Evolutionary conservation across 2,888 invertebrate species (phyloP).

Genomic region (Temnothorax ravouxi): DNA sequence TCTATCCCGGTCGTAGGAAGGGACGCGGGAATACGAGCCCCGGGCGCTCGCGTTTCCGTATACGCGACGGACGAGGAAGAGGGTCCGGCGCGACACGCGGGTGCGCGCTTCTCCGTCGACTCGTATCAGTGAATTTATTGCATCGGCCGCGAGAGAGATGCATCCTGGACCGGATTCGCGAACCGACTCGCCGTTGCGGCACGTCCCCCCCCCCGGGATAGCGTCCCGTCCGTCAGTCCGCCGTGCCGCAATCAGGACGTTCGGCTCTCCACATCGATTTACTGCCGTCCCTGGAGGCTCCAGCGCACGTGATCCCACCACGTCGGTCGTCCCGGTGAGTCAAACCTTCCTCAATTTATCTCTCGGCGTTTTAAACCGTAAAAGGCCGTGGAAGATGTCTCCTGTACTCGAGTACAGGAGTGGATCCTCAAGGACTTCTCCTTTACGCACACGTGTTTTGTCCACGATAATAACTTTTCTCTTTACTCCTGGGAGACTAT

Average conservation of each 20-base stretch:
- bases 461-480: not conserved
- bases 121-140: constrained; percentile 76
- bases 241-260: constrained; percentile 68
- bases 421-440: not conserved
- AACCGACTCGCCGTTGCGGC: constrained; percentile 57
- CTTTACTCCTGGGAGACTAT: not conserved
- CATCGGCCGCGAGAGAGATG: constrained; percentile 57
- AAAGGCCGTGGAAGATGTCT: not conserved
- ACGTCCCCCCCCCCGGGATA: constrained; percentile 73
- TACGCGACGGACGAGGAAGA: constrained; percentile 69
- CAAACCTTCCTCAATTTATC: constrained; percentile 33
- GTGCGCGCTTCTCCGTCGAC: constrained; percentile 69
- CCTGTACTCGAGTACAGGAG: not conserved
- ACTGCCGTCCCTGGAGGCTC: constrained; percentile 55
- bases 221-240: constrained; percentile 77
- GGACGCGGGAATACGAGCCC: not conserved
- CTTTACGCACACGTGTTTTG: too few relatives aligned
- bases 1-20: not conserved
- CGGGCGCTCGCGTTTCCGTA: constrained; percentile 66
- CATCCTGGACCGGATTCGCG: constrained; percentile 31
- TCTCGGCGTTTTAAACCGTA: not conserved
- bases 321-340: constrained; percentile 32
- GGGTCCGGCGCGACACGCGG: constrained; percentile 50
- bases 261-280: constrained; percentile 71
- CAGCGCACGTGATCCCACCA: constrained; percentile 23